Evolutionary conservation across 2,113 vertebrate species (phyloP).

Genomic region (Takifugu flavidus): DNA sequence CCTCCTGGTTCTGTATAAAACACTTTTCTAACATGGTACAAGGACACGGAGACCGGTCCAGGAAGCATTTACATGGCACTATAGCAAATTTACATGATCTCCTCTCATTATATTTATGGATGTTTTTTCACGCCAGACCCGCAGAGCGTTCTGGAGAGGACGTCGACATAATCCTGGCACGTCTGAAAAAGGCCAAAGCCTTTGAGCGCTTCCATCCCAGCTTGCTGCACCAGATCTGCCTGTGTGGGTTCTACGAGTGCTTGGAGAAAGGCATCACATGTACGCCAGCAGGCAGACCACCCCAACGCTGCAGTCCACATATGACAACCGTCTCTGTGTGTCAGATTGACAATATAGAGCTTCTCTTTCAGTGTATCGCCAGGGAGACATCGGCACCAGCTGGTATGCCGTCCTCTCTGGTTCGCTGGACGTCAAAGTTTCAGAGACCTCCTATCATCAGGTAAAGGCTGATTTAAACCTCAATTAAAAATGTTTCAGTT

Average conservation of each 20-base stretch:
- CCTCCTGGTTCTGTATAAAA: too few species aligned
- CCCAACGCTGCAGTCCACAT: neutral
- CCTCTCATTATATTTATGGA: neutral
- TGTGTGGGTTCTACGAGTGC: conserved; percentile 92
- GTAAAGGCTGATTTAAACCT: conserved; percentile 60
- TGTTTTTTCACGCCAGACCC: conserved; percentile 73
- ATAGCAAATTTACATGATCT: neutral
- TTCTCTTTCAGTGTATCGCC: conserved; percentile 84
- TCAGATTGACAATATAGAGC: neutral
- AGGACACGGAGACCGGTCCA: neutral
- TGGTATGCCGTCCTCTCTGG: conserved; percentile 97
- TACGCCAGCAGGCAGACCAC: conserved; percentile 66
- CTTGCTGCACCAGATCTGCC: conserved; percentile 93
- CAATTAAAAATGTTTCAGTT: neutral
- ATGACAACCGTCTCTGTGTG: neutral
- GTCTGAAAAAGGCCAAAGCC: conserved; percentile 90
- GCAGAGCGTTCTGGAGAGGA: conserved; percentile 92
- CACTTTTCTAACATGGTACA: neutral
- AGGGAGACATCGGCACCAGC: conserved; percentile 95
- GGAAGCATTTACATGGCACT: neutral
- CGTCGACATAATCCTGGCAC: conserved; percentile 92
- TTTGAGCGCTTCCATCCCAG: conserved; percentile 92
- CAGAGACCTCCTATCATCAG: conserved; percentile 92
- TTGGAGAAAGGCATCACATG: conserved; percentile 94
- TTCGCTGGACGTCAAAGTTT: conserved; percentile 96